Evolutionary conservation across 2,113 vertebrate genomes (phyloP).

Genomic region (Mohoua ochrocephala): DNA sequence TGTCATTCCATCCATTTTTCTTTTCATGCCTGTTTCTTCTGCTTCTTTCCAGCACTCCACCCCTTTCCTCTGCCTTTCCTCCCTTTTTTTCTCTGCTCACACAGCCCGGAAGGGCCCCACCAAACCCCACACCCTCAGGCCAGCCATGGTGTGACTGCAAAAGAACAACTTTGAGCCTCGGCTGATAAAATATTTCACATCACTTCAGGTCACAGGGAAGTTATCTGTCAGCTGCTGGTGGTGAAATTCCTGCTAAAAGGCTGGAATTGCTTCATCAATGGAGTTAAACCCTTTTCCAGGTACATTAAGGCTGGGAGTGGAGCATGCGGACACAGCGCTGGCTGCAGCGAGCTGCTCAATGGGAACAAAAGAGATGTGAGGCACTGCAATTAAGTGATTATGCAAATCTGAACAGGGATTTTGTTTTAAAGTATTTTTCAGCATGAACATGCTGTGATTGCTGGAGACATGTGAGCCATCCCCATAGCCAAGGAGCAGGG

Average conservation of each 20-base stretch:
- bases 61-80: neutral
- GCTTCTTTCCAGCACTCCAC: neutral
- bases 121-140: neutral
- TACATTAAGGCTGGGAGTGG: neutral
- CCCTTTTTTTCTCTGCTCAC: neutral
- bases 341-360: neutral
- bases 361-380: slow-evolving; percentile 31
- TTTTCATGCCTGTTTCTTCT: neutral
- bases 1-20: neutral
- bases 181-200: neutral
- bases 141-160: neutral
- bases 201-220: neutral
- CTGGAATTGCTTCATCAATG: neutral
- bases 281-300: neutral
- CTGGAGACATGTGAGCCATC: neutral
- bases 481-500: neutral
- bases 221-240: neutral
- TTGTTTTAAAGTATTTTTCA: slow-evolving; percentile 55
- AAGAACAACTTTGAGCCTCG: neutral
- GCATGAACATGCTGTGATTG: slow-evolving; percentile 34
- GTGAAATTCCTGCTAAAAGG: neutral
- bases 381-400: slow-evolving; percentile 65
- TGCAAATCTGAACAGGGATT: slow-evolving; percentile 62
- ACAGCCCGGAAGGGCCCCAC: neutral
- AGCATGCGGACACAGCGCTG: neutral